These are phyloP conservation scores for Megaceryle torquata DNA, from an alignment of 2,113 vertebrate species.

Conservation along the genomic window DNA sequence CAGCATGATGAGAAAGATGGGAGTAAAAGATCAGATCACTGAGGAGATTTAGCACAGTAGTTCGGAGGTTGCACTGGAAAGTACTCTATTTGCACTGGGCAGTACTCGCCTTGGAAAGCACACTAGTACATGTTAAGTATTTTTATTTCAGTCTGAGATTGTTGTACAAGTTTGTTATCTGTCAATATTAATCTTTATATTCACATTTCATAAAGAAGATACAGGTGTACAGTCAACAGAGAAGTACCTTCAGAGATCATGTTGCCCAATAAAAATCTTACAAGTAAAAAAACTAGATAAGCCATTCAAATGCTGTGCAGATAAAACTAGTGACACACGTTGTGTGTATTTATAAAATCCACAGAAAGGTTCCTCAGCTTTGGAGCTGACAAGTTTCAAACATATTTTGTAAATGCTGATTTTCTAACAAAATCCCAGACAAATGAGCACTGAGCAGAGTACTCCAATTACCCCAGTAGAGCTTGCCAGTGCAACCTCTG, in stretches of 20 bases:
- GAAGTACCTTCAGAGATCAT: not conserved
- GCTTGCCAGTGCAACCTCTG: constrained; percentile 72
- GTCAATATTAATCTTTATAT: not conserved
- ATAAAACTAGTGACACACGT: not conserved
- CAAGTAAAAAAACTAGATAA: not conserved
- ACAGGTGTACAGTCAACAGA: not conserved
- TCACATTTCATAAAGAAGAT: not conserved
- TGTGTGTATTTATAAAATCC: not conserved
- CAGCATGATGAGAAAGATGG: constrained; percentile 77
- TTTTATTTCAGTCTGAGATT: not conserved
- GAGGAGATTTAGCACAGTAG: constrained; percentile 74
- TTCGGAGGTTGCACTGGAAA: constrained; percentile 76
- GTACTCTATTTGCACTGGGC: not conserved
- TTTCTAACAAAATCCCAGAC: not conserved
- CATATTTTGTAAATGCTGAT: accelerated
- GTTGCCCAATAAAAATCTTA: not conserved
- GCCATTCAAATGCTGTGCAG: not conserved
- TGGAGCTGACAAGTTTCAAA: not conserved
- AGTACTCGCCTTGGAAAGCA: not conserved
- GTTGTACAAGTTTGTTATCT: not conserved
- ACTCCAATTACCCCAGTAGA: not conserved
- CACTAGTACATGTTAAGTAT: not conserved
- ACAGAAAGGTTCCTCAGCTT: not conserved
- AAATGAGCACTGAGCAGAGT: not conserved
- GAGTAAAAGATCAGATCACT: constrained; percentile 72